Base-by-base conservation (phyloP, 2,797 vertebrate species). In the Platalea minor region DNA sequence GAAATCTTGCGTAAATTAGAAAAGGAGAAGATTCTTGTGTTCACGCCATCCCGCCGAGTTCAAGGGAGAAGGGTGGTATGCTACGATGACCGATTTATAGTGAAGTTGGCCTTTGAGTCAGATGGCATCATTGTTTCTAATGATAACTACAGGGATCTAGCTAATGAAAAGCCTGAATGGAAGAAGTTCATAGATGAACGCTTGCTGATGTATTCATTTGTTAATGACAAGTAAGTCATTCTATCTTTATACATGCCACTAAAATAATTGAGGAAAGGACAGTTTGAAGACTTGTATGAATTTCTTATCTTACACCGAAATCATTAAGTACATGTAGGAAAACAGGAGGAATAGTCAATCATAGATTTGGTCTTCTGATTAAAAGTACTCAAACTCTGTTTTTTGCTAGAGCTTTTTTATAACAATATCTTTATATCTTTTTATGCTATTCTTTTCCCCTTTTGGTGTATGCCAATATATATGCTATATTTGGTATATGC, bases 111-210 rank as follows among this genome's bases (percentile, higher is more conserved):
- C 31, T 99, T 99, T 5, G 99, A 99, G 96, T 99, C 99, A 0
- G 99, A 99, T 5, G 99, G 99, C 74, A 99, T 99, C 87, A 99
- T 99, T 53, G 99, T 99, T 51, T 99, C 99, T 75, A 99, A 99
- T 10, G 99, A 99, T 95, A 99, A 99, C 98, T 99, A 99, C 98
- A 98, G 99, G 50, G 99, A 99, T 93, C 97, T 99, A 64, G 99
- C 99, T 70, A 99, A 99, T 75, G 99, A 99, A 95, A 99, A 99
- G 90, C 99, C 99, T 5, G 99, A 99, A 94, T 99, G 99, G 99
- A 99, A 99, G 98, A 99, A 99, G 95, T 99, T 99, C 97, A 99
- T 99, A 65, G 99, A 99, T 50, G 99, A 99, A 80, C 98, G 99
- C 50, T 97, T 99, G 87, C 98, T 99, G 91, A 99, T 99, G 99